phyloP scores from a whole-genome alignment of 2,888 invertebrate species.

The Agrilus biguttatus region DNA sequence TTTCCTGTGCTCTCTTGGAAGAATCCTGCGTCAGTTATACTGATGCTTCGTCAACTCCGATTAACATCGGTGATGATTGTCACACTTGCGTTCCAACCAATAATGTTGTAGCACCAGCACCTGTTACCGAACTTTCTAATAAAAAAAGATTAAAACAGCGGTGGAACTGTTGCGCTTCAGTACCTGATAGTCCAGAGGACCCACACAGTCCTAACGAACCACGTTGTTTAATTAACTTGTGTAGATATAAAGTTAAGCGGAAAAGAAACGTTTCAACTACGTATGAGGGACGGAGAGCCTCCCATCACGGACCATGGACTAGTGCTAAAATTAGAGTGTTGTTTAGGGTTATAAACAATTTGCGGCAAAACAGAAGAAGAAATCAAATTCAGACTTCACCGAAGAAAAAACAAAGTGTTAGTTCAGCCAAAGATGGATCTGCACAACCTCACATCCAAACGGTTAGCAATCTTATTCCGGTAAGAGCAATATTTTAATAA shows the following conservation, averaged over 20 bases:
- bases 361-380: constrained; percentile 10
- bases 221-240: constrained; percentile 27
- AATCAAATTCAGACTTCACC: constrained; percentile 13
- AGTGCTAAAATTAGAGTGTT: constrained; percentile 30
- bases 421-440: constrained; percentile 2
- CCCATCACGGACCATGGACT: constrained; percentile 26
- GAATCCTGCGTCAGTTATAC: constrained; percentile 27
- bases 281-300: too few relatives aligned
- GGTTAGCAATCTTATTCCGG: constrained; percentile 39
- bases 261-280: constrained; percentile 16
- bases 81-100: constrained; percentile 20
- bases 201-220: constrained; percentile 33
- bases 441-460: constrained; percentile 36
- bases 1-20: constrained; percentile 38
- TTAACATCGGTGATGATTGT: constrained; percentile 28
- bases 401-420: constrained; percentile 11
- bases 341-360: constrained; percentile 25
- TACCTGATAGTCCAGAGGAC: constrained; percentile 44
- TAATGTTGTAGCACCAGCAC: constrained; percentile 20
- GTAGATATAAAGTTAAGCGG: constrained; percentile 21
- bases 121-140: constrained; percentile 7
- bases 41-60: constrained; percentile 34
- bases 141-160: constrained; percentile 29
- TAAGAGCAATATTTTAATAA: constrained; percentile 9
- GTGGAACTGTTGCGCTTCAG: constrained; percentile 45